A percentile compares a stretch with the other conserved stretches of the same genome.
Conservation (phyloP, 2,113 vertebrate species). For the Ailurus styani region DNA sequence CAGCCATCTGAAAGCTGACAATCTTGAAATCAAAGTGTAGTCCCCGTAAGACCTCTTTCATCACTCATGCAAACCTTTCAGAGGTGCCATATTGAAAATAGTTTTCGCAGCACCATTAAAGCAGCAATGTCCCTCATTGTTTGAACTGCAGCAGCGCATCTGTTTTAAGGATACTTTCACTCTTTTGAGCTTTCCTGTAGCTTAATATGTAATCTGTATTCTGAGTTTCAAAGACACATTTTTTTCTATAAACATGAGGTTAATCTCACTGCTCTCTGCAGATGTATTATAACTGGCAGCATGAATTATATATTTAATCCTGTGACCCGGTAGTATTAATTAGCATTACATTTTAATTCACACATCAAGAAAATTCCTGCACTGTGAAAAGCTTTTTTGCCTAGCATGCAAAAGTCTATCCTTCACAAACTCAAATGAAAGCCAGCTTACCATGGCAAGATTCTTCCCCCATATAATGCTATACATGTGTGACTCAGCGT, state of each 20-base stretch:
- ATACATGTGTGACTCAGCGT: background rate
- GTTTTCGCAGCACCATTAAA: background rate
- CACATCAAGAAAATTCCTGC: conserved; percentile 52
- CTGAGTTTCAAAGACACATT: conserved; percentile 46
- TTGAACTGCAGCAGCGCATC: background rate
- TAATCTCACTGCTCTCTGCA: conserved; percentile 54
- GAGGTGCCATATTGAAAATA: background rate
- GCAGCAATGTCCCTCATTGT: background rate
- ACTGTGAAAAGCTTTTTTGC: conserved; percentile 23
- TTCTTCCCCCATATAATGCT: background rate
- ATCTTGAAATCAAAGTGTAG: background rate
- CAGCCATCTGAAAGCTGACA: background rate
- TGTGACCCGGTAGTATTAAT: conserved; percentile 69
- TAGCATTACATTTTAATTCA: conserved; percentile 75
- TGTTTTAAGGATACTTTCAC: conserved; percentile 29
- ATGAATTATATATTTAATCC: conserved; percentile 75
- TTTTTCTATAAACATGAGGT: conserved; percentile 62
- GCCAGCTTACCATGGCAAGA: background rate
- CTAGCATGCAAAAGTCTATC: background rate
- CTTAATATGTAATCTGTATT: conserved; percentile 54
- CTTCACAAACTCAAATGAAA: conserved; percentile 29
- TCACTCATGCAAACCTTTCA: background rate
- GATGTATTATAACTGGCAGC: conserved; percentile 62
- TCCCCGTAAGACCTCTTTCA: background rate
- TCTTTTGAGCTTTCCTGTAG: background rate